These are phyloP conservation scores for Loripinus fragilis DNA, from an alignment of 2,888 invertebrate species.

Conservation along the genomic window DNA sequence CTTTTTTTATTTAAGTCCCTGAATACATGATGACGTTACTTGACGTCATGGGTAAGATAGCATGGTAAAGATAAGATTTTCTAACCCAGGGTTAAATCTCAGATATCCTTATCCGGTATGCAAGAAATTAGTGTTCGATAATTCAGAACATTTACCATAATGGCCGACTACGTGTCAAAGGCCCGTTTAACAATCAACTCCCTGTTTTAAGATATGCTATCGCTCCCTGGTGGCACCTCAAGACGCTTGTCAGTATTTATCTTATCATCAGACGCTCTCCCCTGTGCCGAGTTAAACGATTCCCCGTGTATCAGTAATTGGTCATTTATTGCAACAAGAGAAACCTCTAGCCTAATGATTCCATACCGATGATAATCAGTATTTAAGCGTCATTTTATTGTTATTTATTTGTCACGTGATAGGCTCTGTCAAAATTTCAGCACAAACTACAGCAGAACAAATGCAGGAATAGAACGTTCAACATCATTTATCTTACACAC, in stretches of 20 bases:
- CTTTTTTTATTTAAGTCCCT: too few species aligned
- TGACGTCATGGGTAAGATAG: too few species aligned
- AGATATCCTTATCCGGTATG: too few species aligned
- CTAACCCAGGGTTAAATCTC: too few species aligned
- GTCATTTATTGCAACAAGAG: constrained; percentile 9
- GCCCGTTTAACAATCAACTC: not conserved
- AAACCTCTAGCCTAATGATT: not conserved
- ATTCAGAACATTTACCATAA: too few species aligned
- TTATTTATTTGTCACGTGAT: not conserved
- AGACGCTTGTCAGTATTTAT: constrained; percentile 17
- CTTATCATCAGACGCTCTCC: constrained; percentile 8
- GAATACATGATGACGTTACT: too few species aligned
- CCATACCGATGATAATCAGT: not conserved
- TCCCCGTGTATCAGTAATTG: constrained; percentile 16
- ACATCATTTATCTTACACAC: too few species aligned
- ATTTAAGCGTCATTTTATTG: not conserved
- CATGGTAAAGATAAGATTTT: too few species aligned
- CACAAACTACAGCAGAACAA: too few species aligned
- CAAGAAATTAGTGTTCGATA: too few species aligned
- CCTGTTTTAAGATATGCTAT: not conserved
- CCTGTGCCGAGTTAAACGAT: constrained; percentile 15
- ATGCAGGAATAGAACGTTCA: too few species aligned
- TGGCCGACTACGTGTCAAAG: too few species aligned
- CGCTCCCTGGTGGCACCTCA: not conserved
- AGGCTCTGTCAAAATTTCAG: not conserved